phyloP scores from a whole-genome alignment of 2,797 vertebrate species.

The Centropyge bicolor region DNA sequence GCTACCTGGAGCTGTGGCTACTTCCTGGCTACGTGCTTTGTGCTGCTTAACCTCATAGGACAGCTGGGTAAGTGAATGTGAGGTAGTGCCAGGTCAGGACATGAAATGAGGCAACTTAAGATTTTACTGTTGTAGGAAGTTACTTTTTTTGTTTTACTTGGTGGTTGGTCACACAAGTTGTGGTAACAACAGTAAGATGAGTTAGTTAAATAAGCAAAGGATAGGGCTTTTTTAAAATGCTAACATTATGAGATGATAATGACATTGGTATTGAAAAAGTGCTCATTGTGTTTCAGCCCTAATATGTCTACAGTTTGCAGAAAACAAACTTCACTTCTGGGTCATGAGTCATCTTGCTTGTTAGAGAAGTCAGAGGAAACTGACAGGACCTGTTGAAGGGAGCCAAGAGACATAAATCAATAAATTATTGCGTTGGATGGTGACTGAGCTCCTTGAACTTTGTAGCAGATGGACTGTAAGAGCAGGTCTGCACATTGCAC shows the following conservation, averaged over 20 bases:
- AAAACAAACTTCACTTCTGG: not conserved
- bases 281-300: not conserved
- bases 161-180: not conserved
- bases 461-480: not conserved
- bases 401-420: not conserved
- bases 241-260: not conserved
- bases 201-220: not conserved
- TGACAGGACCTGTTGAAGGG: not conserved
- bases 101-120: not conserved
- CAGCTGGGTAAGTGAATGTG: slow-evolving; percentile 91
- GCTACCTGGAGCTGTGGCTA: slow-evolving; percentile 96
- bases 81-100: not conserved
- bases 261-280: not conserved
- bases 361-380: not conserved
- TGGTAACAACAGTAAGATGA: not conserved
- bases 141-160: not conserved
- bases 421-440: not conserved
- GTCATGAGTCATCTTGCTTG: not conserved
- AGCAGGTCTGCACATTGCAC: not conserved
- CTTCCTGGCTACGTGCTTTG: slow-evolving; percentile 94
- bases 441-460: not conserved
- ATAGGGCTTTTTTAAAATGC: not conserved
- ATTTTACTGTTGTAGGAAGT: not conserved
- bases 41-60: slow-evolving; percentile 95
- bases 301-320: not conserved